Evolutionary conservation across 2,113 vertebrate genomes (phyloP), one percentile per base, ranked within the genome.

Genomic region (Zonotrichia leucophrys): DNA sequence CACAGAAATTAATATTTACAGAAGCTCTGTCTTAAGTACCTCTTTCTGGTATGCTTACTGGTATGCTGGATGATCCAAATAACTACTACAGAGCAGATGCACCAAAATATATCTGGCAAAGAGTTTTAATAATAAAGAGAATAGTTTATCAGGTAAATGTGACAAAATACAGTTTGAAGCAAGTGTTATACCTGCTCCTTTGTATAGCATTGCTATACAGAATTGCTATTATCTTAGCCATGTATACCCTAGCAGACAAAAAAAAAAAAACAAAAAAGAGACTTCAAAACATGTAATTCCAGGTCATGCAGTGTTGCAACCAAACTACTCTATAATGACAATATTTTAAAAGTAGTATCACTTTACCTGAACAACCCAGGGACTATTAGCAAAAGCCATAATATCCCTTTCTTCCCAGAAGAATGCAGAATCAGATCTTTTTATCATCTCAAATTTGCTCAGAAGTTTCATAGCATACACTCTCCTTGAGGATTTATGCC

Each of bases 331-430:
- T 30, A 11, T 4, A 47, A 55, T 4, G 15, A 9, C 5, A 72
- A 0, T 62, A 77, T n/a, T 89, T 77, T 78, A 59, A 94, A 30
- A 94, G 42, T 7, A 72, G 0, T 53, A 90, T 86, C 75, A 78
- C 47, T 82, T 63, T 98, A 99, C 99, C 99, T 99, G 99, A 93
- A 99, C 99, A n/a, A 99, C 99, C 99, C 99, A 99, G 60, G 98
- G 98, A 89, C 99, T 99, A 87, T 99, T 98, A 86, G 99, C 99
- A 98, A 99, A 99, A 69, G 99, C 99, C 99, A 99, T 99, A 95
- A 99, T 99, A 97, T 99, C 99, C 74, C 99, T 98, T 98, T 99
- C 99, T 98, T 99, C 99, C 99, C 99, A 99, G 96, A 99, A 99
- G 98, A 99, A 99, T 78, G 99, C 99, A 64, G 99, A 99, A 97